Conservation (phyloP, 2,797 vertebrate genomes). For the Cynodonichthys magdalenae region DNA sequence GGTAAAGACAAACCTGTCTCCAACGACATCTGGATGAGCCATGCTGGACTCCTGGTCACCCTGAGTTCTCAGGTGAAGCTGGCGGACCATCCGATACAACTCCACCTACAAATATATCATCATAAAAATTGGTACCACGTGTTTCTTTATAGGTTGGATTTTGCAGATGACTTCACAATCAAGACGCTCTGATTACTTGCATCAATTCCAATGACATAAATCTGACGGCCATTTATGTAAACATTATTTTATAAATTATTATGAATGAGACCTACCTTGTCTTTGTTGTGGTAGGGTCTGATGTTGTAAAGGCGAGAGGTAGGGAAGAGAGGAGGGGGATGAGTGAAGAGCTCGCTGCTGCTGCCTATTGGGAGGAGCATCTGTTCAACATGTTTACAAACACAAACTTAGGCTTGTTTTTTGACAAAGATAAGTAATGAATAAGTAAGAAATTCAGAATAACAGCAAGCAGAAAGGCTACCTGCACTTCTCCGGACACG, state of each 20-base stretch:
- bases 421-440: not conserved
- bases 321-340: slow-evolving; percentile 87
- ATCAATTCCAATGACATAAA: too few relatives aligned
- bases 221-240: not conserved
- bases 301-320: slow-evolving; percentile 84
- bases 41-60: slow-evolving; percentile 69
- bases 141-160: not conserved
- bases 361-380: slow-evolving; percentile 86
- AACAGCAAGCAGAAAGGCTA: slow-evolving; percentile 36
- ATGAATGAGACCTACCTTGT: slow-evolving; percentile 77
- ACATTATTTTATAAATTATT: not conserved
- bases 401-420: not conserved
- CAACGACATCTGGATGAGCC: slow-evolving; percentile 83
- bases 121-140: not conserved
- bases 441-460: not conserved
- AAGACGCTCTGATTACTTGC: too few relatives aligned
- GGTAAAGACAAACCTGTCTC: slow-evolving; percentile 80
- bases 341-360: slow-evolving; percentile 86
- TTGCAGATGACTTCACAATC: too few relatives aligned
- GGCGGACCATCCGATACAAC: slow-evolving; percentile 84
- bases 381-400: slow-evolving; percentile 60
- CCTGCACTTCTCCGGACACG: slow-evolving; percentile 88
- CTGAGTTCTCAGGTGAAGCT: slow-evolving; percentile 81
- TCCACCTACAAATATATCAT: slow-evolving; percentile 70
- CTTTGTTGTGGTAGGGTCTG: slow-evolving; percentile 83